These are phyloP conservation scores for Artemisiospiza belli DNA, from an alignment of 2,113 vertebrate species.

Conservation along the genomic window DNA sequence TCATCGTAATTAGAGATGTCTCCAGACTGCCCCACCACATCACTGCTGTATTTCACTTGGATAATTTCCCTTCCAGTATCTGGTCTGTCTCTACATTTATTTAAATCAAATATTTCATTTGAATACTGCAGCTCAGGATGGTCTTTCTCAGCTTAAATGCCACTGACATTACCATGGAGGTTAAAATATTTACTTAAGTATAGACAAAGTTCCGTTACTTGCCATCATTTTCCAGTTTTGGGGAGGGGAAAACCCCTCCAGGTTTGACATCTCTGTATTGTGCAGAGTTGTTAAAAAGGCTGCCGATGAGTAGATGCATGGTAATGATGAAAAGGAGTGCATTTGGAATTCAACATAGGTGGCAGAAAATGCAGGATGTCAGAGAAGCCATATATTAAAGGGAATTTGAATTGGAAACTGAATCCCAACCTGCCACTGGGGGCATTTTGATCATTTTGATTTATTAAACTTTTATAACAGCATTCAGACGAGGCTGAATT, in stretches of 20 bases:
- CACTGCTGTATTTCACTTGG: not conserved
- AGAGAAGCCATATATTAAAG: conserved; percentile 79
- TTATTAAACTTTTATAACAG: conserved; percentile 83
- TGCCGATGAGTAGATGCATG: conserved; percentile 61
- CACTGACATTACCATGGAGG: not conserved
- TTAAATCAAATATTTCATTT: conserved; percentile 13
- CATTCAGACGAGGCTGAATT: conserved; percentile 77
- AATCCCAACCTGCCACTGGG: conserved; percentile 77
- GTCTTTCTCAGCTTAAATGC: conserved; percentile 42
- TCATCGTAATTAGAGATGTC: not conserved
- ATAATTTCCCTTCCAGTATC: conserved; percentile 15
- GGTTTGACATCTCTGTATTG: conserved; percentile 70
- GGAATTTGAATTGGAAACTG: conserved; percentile 82
- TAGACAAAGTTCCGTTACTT: conserved; percentile 63
- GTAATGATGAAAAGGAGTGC: conserved; percentile 72
- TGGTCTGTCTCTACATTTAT: conserved; percentile 1
- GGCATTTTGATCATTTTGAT: conserved; percentile 87
- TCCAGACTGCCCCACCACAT: not conserved
- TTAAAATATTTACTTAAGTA: conserved; percentile 75
- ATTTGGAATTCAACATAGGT: conserved; percentile 76
- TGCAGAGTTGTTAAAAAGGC: conserved; percentile 66
- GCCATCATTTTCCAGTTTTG: conserved; percentile 47
- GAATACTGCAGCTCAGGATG: not conserved
- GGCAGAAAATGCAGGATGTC: conserved; percentile 75
- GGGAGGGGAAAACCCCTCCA: conserved; percentile 25